Conservation (phyloP, 2,888 invertebrate species). For the Hedychridium roseum region DNA sequence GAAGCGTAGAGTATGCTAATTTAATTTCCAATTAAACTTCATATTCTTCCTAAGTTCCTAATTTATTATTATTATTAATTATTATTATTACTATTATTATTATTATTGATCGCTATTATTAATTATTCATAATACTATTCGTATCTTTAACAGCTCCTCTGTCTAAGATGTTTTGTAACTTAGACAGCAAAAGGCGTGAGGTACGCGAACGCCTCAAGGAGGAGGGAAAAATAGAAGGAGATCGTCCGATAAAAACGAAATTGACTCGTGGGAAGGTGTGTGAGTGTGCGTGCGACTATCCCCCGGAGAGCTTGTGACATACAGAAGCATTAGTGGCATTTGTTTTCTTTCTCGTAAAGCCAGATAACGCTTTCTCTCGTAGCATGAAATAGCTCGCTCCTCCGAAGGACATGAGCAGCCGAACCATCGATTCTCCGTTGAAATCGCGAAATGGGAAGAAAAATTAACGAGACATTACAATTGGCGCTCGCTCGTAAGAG, state of each 20-base stretch:
- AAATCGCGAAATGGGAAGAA: no score
- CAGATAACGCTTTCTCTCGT: no score
- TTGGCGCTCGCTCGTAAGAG: no score
- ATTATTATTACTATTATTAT: slow-evolving; percentile 23
- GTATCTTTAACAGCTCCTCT: slow-evolving; percentile 41
- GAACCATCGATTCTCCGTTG: no score
- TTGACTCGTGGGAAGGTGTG: slow-evolving; percentile 9
- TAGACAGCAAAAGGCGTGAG: no score
- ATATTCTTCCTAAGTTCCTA: slow-evolving; percentile 63
- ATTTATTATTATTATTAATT: slow-evolving; percentile 53
- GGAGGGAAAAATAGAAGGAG: slow-evolving; percentile 10
- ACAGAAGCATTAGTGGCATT: slow-evolving; percentile 40
- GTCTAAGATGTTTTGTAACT: slow-evolving; percentile 40
- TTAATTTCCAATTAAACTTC: slow-evolving; percentile 58
- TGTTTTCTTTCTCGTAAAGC: no score
- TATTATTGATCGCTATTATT: slow-evolving; percentile 24
- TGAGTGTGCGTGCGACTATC: slow-evolving; percentile 4
- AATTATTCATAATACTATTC: slow-evolving; percentile 41
- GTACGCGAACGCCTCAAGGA: slow-evolving; percentile 26
- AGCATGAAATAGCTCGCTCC: no score
- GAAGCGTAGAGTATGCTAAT: slow-evolving; percentile 47
- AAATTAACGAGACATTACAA: no score
- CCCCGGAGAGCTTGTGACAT: slow-evolving; percentile 24
- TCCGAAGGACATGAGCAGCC: no score
- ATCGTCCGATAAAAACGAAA: background rate